These are phyloP conservation scores for Frieseomelitta varia DNA, from an alignment of 1,140 invertebrate genomes.

Conservation along the genomic window DNA sequence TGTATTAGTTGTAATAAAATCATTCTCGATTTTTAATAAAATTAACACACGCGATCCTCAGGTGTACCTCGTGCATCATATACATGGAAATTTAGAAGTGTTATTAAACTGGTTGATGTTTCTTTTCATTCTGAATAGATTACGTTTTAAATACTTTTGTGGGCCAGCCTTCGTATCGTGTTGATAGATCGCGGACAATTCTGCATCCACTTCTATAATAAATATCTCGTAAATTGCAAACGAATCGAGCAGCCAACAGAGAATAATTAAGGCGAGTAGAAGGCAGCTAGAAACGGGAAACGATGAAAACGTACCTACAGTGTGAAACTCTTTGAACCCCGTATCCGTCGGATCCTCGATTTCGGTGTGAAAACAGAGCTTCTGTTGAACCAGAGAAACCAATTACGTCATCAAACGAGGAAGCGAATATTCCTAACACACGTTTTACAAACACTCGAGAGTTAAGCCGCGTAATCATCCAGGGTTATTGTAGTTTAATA, in stretches of 20 bases:
- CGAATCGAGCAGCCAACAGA: neutral
- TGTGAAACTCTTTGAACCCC: neutral
- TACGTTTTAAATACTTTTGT: too few relatives aligned
- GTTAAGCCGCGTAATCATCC: neutral
- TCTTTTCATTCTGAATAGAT: too few relatives aligned
- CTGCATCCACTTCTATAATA: neutral
- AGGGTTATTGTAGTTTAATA: neutral
- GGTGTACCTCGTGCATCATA: too few relatives aligned
- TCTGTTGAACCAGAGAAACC: neutral
- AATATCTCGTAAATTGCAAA: neutral
- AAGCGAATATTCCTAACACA: neutral
- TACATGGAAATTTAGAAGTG: too few relatives aligned
- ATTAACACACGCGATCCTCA: too few relatives aligned
- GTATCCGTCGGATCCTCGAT: neutral
- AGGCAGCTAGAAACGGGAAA: neutral
- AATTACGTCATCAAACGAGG: constrained; percentile 7
- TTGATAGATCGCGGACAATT: neutral
- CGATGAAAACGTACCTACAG: neutral
- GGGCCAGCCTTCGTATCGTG: neutral
- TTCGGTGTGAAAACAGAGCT: constrained; percentile 1
- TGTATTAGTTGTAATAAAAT: too few relatives aligned
- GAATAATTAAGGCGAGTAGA: constrained; percentile 5
- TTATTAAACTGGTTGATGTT: too few relatives aligned
- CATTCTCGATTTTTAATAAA: too few relatives aligned
- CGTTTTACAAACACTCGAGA: neutral